Evolutionary conservation across 2,888 invertebrate genomes (phyloP).

Genomic region (Drosophila paracracens): DNA sequence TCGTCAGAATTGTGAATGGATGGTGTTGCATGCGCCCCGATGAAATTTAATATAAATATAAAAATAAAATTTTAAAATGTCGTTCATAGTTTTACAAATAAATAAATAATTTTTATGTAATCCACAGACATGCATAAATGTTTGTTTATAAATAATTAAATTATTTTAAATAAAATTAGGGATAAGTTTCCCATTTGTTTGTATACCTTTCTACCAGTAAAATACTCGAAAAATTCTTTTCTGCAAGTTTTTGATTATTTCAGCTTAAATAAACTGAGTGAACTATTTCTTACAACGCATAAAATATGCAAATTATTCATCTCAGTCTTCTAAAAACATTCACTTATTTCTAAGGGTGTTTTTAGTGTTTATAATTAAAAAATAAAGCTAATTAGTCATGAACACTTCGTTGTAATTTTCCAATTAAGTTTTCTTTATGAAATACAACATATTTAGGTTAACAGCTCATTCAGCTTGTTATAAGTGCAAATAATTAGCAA

Average conservation of each 20-base stretch:
- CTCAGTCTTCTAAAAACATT: not conserved
- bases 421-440: not conserved
- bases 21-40: conserved; percentile 13
- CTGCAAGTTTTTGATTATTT: not conserved
- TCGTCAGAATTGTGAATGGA: conserved; percentile 4
- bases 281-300: not conserved
- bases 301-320: not conserved
- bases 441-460: not conserved
- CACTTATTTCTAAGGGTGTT: not conserved
- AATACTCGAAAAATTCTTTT: not conserved
- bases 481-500: conserved; percentile 21
- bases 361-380: not conserved
- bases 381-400: not conserved
- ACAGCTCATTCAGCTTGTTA: not conserved
- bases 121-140: not conserved
- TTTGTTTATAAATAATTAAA: too few relatives aligned
- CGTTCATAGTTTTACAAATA: not conserved
- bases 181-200: not conserved
- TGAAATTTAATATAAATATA: conserved; percentile 2
- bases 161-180: too few relatives aligned
- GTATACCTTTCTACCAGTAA: not conserved
- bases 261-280: not conserved
- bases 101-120: not conserved
- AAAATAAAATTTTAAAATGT: not conserved
- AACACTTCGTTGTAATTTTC: not conserved